These are phyloP conservation scores for Uropetala carovei DNA, from an alignment of 2,888 invertebrate species.

Conservation along the genomic window DNA sequence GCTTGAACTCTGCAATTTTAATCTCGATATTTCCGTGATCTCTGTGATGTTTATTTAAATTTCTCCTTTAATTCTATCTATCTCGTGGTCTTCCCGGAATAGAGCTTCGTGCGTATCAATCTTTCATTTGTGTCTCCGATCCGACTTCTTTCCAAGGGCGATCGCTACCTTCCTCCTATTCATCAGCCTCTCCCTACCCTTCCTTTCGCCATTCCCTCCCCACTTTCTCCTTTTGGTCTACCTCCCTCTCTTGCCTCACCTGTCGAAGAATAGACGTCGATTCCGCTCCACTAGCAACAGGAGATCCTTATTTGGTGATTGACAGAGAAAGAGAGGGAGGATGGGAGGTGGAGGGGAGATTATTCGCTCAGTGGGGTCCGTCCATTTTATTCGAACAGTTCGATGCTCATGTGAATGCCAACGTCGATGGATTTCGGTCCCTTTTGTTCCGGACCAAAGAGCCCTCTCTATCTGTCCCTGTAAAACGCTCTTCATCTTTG, in stretches of 20 bases:
- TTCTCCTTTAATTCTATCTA: not conserved
- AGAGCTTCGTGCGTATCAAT: not conserved
- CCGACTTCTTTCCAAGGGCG: not conserved
- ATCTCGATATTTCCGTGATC: not conserved
- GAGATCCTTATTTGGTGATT: not conserved
- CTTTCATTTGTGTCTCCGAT: not conserved
- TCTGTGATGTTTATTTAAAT: not conserved
- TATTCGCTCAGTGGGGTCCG: not conserved
- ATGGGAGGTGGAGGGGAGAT: not conserved
- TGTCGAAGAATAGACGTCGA: not conserved
- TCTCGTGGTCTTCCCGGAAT: not conserved
- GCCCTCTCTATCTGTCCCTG: not conserved
- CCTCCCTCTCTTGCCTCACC: not conserved
- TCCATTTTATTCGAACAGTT: not conserved
- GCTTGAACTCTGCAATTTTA: no score
- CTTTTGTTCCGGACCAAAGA: not conserved
- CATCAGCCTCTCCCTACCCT: not conserved
- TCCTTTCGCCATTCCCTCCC: not conserved
- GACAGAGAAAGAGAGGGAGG: not conserved
- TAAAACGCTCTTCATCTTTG: not conserved
- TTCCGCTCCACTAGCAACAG: conserved; percentile 20
- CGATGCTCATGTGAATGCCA: not conserved
- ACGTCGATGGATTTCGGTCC: not conserved
- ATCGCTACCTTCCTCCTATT: not conserved
- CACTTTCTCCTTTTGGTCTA: not conserved